phyloP scores from a whole-genome alignment of 2,797 vertebrate species.

The Xiphophorus birchmanni region DNA sequence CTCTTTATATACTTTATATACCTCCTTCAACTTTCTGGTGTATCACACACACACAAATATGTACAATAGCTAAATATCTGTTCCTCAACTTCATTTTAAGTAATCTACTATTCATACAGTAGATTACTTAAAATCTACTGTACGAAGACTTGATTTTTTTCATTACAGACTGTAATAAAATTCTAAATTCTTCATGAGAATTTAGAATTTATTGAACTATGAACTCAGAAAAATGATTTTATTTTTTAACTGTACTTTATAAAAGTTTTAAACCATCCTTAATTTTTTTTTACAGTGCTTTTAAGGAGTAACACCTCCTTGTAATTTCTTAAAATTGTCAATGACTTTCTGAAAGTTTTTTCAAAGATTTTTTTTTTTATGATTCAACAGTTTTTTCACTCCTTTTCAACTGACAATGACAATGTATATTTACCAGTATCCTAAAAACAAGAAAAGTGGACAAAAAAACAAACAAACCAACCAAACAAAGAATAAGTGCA shows the following conservation, averaged over 20 bases:
- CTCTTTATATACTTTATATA: slow-evolving; percentile 12
- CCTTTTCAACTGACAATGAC: background rate
- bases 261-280: background rate
- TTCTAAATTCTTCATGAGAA: background rate
- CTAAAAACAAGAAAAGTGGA: background rate
- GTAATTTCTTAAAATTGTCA: background rate
- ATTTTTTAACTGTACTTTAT: background rate
- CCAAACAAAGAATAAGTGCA: background rate
- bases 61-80: slow-evolving; percentile 32
- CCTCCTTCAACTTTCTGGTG: slow-evolving; percentile 9
- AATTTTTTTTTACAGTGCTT: background rate
- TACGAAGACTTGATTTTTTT: slow-evolving; percentile 13
- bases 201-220: background rate
- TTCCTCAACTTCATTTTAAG: slow-evolving; percentile 44
- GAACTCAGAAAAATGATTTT: background rate
- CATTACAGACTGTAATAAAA: slow-evolving; percentile 18
- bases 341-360: background rate
- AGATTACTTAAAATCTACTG: no score
- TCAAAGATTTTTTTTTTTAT: background rate
- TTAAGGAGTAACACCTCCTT: background rate
- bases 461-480: background rate
- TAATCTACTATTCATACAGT: slow-evolving; percentile 19
- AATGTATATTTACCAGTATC: background rate
- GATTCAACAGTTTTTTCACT: background rate
- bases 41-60: slow-evolving; percentile 6